phyloP scores from a whole-genome alignment of 2,888 invertebrate genomes.

The Poecilobothrus nobilitatus region DNA sequence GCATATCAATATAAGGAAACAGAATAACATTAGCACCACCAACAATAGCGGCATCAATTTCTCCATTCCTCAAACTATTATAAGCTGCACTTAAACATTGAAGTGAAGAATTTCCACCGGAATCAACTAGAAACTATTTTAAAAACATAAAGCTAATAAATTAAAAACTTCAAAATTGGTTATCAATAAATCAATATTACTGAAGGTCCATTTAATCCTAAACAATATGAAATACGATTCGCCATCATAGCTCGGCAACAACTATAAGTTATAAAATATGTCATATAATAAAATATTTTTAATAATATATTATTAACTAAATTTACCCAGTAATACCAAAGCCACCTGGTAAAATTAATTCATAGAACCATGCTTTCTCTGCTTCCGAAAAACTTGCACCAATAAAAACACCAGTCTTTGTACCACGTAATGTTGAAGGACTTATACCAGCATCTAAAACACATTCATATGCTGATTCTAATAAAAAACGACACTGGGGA shows the following conservation, averaged over 20 bases:
- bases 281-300: not conserved
- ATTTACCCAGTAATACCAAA: conserved; percentile 31
- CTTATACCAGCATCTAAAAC: conserved; percentile 61
- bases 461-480: conserved; percentile 65
- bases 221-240: conserved; percentile 75
- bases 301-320: too few species aligned
- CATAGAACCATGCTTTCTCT: conserved; percentile 54
- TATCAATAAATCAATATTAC: conserved; percentile 29
- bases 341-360: conserved; percentile 46
- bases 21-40: conserved; percentile 74
- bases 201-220: conserved; percentile 77
- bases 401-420: conserved; percentile 59
- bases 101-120: conserved; percentile 81
- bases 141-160: not conserved
- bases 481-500: conserved; percentile 61
- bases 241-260: conserved; percentile 82
- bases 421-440: conserved; percentile 53
- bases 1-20: conserved; percentile 73
- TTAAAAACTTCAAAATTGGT: not conserved
- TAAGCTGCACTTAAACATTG: conserved; percentile 72
- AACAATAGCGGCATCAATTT: conserved; percentile 76
- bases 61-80: conserved; percentile 60
- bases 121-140: conserved; percentile 57
- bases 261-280: conserved; percentile 37
- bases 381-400: conserved; percentile 59